Evolutionary conservation across 2,888 invertebrate species (phyloP).

Genomic region (Heliothis peltigera): DNA sequence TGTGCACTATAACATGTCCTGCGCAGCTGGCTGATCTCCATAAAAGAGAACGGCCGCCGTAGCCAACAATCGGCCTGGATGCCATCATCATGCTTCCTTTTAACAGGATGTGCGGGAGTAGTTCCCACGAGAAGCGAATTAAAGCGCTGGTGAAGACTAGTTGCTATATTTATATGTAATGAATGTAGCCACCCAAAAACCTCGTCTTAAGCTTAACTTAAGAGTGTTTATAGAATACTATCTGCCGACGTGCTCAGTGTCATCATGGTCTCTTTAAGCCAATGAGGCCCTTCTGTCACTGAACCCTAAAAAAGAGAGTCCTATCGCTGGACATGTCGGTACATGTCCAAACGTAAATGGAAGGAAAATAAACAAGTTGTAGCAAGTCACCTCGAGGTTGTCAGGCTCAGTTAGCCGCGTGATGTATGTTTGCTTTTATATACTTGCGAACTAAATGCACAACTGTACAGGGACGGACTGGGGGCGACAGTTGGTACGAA

Average conservation of each 20-base stretch:
- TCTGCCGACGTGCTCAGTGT: not conserved
- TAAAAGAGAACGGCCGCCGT: too few relatives aligned
- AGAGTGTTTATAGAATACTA: not conserved
- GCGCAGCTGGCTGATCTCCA: too few relatives aligned
- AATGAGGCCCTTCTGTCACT: not conserved
- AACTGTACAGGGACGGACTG: constrained; percentile 49
- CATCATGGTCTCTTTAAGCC: not conserved
- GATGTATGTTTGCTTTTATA: constrained; percentile 76
- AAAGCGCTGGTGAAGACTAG: too few relatives aligned
- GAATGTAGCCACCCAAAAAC: too few relatives aligned
- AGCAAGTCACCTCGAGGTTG: constrained; percentile 58
- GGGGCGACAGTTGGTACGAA: not conserved
- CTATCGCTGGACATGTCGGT: constrained; percentile 28
- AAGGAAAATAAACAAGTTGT: constrained; percentile 60
- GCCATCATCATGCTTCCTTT: too few relatives aligned
- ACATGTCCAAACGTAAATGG: constrained; percentile 45
- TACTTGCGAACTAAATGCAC: constrained; percentile 66
- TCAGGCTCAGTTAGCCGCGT: constrained; percentile 68
- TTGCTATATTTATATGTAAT: too few relatives aligned
- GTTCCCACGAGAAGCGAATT: too few relatives aligned
- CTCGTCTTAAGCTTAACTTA: too few relatives aligned
- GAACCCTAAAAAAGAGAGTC: not conserved
- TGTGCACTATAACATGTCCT: too few relatives aligned
- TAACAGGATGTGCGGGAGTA: too few relatives aligned
- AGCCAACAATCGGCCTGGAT: too few relatives aligned